Conservation (phyloP, 1,140 invertebrate species). For the Spodoptera frugiperda region DNA sequence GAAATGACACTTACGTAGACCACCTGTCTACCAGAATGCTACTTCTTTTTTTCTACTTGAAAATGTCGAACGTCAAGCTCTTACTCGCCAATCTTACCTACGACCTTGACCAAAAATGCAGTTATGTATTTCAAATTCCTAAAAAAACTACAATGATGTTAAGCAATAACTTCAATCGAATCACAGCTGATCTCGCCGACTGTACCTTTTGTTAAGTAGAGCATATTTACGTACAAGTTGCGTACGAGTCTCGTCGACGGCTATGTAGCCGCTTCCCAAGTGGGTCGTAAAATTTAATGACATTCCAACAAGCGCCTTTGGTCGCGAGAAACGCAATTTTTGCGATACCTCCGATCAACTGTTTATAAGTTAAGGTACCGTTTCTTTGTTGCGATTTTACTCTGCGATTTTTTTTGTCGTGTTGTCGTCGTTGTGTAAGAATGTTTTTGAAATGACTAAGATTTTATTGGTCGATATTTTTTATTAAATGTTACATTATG, state of each 20-base stretch:
- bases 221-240: constrained; percentile 39
- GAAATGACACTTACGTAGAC: too few species aligned
- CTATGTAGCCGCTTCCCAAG: constrained; percentile 58
- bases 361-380: constrained; percentile 62
- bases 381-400: constrained; percentile 52
- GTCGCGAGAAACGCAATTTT: constrained; percentile 72
- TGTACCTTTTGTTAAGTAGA: constrained; percentile 36
- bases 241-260: constrained; percentile 19
- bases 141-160: too few species aligned
- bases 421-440: neutral
- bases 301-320: constrained; percentile 66
- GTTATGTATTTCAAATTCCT: too few species aligned
- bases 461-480: too few species aligned
- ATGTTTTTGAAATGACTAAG: neutral
- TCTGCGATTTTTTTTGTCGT: constrained; percentile 11
- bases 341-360: constrained; percentile 64
- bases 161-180: neutral
- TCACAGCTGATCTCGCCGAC: neutral
- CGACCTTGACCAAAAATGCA: too few species aligned
- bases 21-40: too few species aligned
- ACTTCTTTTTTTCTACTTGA: too few species aligned
- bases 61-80: too few species aligned
- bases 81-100: too few species aligned
- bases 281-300: constrained; percentile 81
- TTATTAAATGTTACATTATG: too few species aligned